Evolutionary conservation across 2,797 vertebrate species (phyloP), one percentile per base, ranked within the genome.

Genomic region (Crocodylus rhombifer): DNA sequence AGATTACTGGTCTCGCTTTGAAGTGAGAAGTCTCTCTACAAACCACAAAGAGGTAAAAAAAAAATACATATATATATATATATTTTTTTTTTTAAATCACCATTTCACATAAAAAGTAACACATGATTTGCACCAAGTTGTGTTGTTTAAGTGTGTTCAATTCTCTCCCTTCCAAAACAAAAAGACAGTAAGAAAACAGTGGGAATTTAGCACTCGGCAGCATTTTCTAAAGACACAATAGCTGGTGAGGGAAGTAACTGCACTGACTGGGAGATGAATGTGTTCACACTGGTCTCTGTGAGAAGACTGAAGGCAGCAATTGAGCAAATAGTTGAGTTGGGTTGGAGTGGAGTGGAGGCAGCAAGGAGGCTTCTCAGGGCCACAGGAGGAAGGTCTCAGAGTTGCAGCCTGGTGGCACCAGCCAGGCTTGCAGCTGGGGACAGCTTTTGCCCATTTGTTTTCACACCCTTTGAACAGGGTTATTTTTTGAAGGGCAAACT

Each of bases 271-370:
- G 86, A 96, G 94, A 95, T 88, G 95, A 97, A 96, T 88, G 79
- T 5, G 91, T 95, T 88, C 90, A 90, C 95, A 90, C 86, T 86
- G 87, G 93, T 90, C 63, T 92, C 91, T 84, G 69, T 79, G 78
- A 94, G 83, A 77, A 96, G 93, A 95, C 88, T 90, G 86, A 80
- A 78, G 82, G 87, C 92, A 87, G 79, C 93, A 93, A 96, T 88
- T 88, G 96, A 98, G 98, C 98, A 98, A 98, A 97, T 90, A 97
- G 97, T 86, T 97, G 97, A 97, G 97, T 95, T 98, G 97, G 95
- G 96, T 77, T 97, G 94, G 97, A 96, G 96, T 90, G 92, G 79
- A 84, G 75, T 83, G 93, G 79, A 92, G 80, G 76, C 2, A 60
- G 9, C 42, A 51, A 51, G 42, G 42, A 51, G 42, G 7, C 77